Evolutionary conservation across 2,888 invertebrate genomes (phyloP).

Genomic region (Dryadula phaetusa): DNA sequence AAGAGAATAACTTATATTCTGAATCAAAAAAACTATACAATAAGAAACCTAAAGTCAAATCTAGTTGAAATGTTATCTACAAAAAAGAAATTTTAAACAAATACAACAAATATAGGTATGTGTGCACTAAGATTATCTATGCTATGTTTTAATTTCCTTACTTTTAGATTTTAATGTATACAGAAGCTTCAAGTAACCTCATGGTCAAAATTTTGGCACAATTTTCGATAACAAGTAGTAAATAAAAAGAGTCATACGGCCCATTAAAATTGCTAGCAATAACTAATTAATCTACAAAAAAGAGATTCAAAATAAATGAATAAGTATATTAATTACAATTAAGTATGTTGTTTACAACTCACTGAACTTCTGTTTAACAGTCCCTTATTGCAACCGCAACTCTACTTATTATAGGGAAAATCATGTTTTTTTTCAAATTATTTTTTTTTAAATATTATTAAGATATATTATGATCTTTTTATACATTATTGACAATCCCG

Average conservation of each 20-base stretch:
- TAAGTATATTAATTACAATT: not conserved
- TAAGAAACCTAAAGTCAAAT: not conserved
- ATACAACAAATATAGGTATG: no score
- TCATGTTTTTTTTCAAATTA: not conserved
- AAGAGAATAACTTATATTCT: not conserved
- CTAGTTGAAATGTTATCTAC: not conserved
- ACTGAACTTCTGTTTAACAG: not conserved
- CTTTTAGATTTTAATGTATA: no score
- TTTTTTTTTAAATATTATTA: no score
- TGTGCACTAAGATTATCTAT: no score
- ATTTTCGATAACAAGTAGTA: not conserved
- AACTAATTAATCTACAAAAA: no score
- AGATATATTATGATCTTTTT: no score
- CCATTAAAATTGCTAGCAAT: no score
- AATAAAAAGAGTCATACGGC: not conserved
- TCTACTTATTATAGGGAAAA: not conserved
- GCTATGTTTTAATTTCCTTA: no score
- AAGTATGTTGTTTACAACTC: slow-evolving; percentile 4
- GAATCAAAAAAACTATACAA: not conserved
- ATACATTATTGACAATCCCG: no score
- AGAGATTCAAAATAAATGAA: not conserved
- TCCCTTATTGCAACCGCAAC: not conserved
- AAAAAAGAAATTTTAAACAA: no score
- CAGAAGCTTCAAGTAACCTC: no score
- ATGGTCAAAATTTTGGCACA: not conserved